Conservation (phyloP, 1,140 invertebrate species). For the Caenorhabditis inopinata region DNA sequence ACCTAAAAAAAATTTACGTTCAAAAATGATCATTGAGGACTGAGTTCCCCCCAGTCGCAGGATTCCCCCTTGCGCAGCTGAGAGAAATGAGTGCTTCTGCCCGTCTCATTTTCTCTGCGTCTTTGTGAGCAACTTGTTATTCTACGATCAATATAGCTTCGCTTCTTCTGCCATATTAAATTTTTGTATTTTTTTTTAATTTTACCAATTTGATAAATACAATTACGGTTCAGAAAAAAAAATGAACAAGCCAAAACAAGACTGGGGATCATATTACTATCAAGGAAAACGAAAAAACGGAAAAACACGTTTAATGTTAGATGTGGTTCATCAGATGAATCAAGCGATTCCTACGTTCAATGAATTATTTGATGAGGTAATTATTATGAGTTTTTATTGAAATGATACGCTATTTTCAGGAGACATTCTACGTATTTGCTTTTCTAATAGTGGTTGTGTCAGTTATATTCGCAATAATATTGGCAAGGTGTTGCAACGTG, state of each 20-base stretch:
- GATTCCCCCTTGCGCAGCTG: neutral
- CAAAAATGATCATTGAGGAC: no score
- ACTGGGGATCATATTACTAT: conserved; percentile 58
- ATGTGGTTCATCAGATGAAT: conserved; percentile 53
- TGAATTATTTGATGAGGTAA: conserved; percentile 57
- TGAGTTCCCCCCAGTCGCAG: neutral
- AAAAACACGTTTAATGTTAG: conserved; percentile 50
- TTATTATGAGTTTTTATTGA: neutral
- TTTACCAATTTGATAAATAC: no score
- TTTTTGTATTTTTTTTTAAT: neutral
- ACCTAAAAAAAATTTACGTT: conserved; percentile 40
- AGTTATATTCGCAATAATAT: conserved; percentile 3
- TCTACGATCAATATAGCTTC: neutral
- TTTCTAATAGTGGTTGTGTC: neutral
- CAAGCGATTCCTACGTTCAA: conserved; percentile 56
- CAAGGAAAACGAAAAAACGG: conserved; percentile 45
- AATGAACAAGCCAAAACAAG: conserved; percentile 20
- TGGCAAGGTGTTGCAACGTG: conserved; percentile 17
- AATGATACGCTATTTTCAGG: conserved; percentile 3
- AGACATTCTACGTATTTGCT: conserved; percentile 39
- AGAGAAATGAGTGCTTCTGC: neutral
- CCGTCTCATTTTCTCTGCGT: neutral
- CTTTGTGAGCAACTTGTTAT: neutral
- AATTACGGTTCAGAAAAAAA: no score
- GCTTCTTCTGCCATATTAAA: neutral